Base-by-base conservation (phyloP, 2,797 vertebrate genomes). In the Hypotaenidia okinawae region DNA sequence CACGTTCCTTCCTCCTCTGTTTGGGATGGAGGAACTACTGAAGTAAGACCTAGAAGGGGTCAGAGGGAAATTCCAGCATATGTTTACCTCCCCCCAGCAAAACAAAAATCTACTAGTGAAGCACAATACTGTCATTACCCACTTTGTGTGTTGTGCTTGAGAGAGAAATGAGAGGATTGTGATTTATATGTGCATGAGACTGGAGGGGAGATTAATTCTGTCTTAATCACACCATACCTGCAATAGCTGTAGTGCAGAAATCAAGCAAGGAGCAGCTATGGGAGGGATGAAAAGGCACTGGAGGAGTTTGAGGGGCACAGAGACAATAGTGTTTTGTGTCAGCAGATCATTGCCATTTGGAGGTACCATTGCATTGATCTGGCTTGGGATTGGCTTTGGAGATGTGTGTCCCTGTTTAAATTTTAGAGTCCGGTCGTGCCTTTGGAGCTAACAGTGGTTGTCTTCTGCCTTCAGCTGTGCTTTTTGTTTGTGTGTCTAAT, bases 41-140 rank as follows among this genome's bases (percentile, higher is more conserved):
- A 74, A 87, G 13, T 64, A 81, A 73, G 59, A 70, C 2, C 22
- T 64, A 55, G 80, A 59, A 72, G 17, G 32, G 23, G n/a, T 37
- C 28, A 90, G 67, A 70, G 47, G 70, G 81, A 87, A 90, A 76
- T 87, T 94, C 59, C 83, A 84, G 32, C 16, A 1, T n/a, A 2
- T 51, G 27, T 69, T 91, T 92, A 15, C 66, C 27, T 75, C 30
- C 3, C 3, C 6, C 11, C 17, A 27, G 25, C 47, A 59, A 74
- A 79, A 22, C 22, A 52, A 70, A 92, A 55, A 47, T 47, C 33
- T 58, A 18, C 4, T 16, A 37, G 64, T 89, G 14, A 8, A 2
- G 4, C 9, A 2, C 1, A 0, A 70, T 22, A 32, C 4, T 2
- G 5, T 32, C 3, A 0, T 58, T 80, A 11, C 16, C 12, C 5